Conservation (phyloP, 1,140 invertebrate genomes). For the Leptoteleia sp. region DNA sequence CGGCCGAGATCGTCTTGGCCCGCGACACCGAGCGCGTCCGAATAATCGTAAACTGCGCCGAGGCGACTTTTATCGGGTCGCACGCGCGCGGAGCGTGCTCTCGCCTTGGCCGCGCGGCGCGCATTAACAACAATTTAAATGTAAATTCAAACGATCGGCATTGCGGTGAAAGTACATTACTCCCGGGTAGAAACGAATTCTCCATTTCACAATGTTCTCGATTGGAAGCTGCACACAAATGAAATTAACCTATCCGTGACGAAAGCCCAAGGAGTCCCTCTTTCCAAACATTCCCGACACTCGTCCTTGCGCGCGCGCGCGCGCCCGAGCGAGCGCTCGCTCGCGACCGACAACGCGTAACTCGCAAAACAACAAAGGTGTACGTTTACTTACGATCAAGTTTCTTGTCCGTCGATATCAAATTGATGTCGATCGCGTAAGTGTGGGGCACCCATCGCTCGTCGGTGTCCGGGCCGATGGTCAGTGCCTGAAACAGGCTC, state of each 20-base stretch:
- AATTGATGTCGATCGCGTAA: constrained; percentile 84
- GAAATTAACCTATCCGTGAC: constrained; percentile 11
- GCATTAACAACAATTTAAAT: constrained; percentile 8
- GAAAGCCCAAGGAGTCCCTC: constrained; percentile 7
- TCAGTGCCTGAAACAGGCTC: constrained; percentile 89
- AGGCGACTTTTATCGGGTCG: no score
- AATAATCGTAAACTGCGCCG: no score
- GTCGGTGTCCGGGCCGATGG: constrained; percentile 86
- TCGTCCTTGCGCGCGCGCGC: constrained; percentile 18
- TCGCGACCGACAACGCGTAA: background rate
- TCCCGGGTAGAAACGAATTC: background rate
- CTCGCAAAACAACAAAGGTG: constrained; percentile 9
- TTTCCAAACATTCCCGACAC: constrained; percentile 16
- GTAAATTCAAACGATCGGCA: constrained; percentile 16
- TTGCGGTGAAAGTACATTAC: constrained; percentile 33
- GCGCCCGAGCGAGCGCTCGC: no score
- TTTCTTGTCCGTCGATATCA: constrained; percentile 43
- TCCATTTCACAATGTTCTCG: constrained; percentile 6
- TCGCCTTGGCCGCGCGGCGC: background rate
- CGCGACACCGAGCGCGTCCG: no score
- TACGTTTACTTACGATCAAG: constrained; percentile 50
- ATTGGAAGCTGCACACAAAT: constrained; percentile 11
- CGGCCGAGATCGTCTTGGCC: no score
- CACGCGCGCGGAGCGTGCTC: background rate
- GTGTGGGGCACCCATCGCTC: constrained; percentile 88